Percentiles rank a stretch among this genome's conserved stretches.
Conservation (phyloP, 1,140 invertebrate genomes). For the Hylyphantes graminicola region DNA sequence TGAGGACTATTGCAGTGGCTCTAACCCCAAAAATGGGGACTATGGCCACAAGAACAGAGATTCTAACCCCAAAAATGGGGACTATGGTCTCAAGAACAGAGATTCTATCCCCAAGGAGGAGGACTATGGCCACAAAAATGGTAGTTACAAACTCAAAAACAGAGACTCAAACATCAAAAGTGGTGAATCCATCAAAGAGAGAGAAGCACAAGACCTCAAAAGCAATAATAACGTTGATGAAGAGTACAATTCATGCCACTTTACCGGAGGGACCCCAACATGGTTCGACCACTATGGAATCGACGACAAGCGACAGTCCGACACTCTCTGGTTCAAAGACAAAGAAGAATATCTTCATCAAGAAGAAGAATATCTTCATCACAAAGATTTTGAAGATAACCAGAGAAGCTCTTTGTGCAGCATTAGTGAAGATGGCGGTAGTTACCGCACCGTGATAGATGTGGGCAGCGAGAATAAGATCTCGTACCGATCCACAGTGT, state of each 20-base stretch:
- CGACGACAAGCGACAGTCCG: constrained; percentile 40
- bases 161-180: too few species aligned
- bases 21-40: too few species aligned
- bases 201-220: too few species aligned
- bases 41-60: not conserved
- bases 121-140: not conserved
- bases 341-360: not conserved
- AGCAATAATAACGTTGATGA: not conserved
- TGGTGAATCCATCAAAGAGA: too few species aligned
- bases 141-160: not conserved
- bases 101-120: not conserved
- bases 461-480: constrained; percentile 8
- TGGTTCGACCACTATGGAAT: constrained; percentile 57
- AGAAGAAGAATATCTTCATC: not conserved
- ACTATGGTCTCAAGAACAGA: not conserved
- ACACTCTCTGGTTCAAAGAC: constrained; percentile 31
- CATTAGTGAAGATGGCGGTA: not conserved
- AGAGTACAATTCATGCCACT: constrained; percentile 7
- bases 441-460: constrained; percentile 36
- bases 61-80: not conserved
- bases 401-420: not conserved
- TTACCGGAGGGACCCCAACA: constrained; percentile 41
- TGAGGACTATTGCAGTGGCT: too few species aligned
- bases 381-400: not conserved
- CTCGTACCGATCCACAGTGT: not conserved